Evolutionary conservation across 2,113 vertebrate species (phyloP).

Genomic region (Phalacrocorax aristotelis): DNA sequence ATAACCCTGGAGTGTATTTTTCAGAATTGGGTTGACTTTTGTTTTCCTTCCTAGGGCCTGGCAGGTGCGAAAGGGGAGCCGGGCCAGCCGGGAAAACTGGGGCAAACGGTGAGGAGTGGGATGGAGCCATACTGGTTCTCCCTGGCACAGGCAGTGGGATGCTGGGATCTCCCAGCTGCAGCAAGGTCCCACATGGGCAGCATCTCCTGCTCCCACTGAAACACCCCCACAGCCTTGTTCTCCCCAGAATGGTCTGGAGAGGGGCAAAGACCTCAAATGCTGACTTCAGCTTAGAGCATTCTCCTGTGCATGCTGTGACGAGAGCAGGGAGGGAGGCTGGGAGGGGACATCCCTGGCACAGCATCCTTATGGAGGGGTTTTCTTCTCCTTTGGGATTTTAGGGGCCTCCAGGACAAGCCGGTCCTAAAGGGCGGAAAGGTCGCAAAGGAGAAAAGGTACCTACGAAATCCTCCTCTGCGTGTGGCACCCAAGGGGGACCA

Average conservation of each 20-base stretch:
- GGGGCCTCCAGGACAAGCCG: constrained; percentile 75
- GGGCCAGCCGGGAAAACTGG: constrained; percentile 71
- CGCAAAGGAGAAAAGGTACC: constrained; percentile 83
- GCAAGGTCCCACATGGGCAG: accelerated
- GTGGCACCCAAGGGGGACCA: background rate
- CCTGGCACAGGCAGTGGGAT: background rate
- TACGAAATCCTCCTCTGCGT: accelerated
- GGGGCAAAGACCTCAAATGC: background rate
- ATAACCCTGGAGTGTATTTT: background rate
- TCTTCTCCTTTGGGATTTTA: constrained; percentile 51
- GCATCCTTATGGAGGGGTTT: accelerated
- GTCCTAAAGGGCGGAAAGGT: constrained; percentile 77
- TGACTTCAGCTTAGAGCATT: background rate
- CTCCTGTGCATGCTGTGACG: accelerated
- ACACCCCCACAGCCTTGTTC: accelerated
- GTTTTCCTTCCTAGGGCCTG: constrained; percentile 67
- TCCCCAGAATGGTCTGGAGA: background rate
- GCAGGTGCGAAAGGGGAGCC: constrained; percentile 74
- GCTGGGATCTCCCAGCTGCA: background rate
- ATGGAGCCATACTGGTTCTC: background rate
- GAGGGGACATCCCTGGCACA: background rate
- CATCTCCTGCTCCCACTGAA: background rate
- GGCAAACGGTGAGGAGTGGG: constrained; percentile 67
- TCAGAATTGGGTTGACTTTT: background rate
- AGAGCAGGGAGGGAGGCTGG: background rate